A percentile compares a stretch with the other conserved stretches of the same genome.
These are phyloP conservation scores for Thryonomys swinderianus DNA, from an alignment of 2,113 vertebrate genomes.

Conservation along the genomic window DNA sequence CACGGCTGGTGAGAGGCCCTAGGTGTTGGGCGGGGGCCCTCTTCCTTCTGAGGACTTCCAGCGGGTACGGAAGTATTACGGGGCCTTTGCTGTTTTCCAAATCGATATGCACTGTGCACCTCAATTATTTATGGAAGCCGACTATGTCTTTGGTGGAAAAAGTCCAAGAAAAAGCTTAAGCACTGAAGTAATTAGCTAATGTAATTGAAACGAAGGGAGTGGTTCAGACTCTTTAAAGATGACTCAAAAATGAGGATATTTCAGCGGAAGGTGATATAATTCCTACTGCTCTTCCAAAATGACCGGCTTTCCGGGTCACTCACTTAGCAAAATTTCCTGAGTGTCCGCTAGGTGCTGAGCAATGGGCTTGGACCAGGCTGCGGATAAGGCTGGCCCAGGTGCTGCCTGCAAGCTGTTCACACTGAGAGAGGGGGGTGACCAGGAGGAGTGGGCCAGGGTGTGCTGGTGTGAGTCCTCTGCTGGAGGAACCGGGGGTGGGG, in stretches of 20 bases:
- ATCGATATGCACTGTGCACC: conserved; percentile 14
- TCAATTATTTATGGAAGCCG: conserved; percentile 75
- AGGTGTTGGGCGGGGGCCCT: too few species aligned
- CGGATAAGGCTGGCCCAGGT: neutral
- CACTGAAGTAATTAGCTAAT: conserved; percentile 77
- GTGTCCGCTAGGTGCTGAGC: neutral
- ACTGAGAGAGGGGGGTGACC: neutral
- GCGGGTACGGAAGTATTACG: neutral
- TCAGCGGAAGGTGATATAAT: conserved; percentile 64
- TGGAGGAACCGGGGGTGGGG: rapidly evolving
- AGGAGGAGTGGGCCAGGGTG: rapidly evolving
- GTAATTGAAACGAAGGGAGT: conserved; percentile 61
- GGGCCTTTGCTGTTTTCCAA: conserved; percentile 37
- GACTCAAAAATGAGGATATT: conserved; percentile 67
- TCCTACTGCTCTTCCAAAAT: conserved; percentile 14
- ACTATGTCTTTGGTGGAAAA: conserved; percentile 66
- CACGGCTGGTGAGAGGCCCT: neutral
- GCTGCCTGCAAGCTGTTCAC: neutral
- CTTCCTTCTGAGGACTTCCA: neutral
- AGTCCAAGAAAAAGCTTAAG: conserved; percentile 68
- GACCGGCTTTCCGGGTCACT: conserved; percentile 1
- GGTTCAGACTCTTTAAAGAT: conserved; percentile 68
- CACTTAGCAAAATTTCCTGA: neutral
- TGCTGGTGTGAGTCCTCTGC: neutral
- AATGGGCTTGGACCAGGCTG: neutral